Percentiles rank a stretch among this genome's conserved stretches.
phyloP scores from a whole-genome alignment of 1,140 invertebrate species.

The Neodiprion lecontei region DNA sequence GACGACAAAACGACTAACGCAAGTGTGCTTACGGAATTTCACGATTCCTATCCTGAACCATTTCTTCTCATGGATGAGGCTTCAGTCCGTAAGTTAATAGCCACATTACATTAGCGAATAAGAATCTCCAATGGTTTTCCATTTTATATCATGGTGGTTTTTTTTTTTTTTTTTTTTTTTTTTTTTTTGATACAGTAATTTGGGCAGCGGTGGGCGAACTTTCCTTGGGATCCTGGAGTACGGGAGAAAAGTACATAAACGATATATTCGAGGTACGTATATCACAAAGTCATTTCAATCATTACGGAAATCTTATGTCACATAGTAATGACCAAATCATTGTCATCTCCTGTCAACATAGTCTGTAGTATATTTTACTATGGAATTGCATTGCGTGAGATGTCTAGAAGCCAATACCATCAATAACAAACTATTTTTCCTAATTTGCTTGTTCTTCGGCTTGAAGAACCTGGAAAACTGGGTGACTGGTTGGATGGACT shows the following conservation, averaged over 20 bases:
- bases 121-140: constrained; percentile 67
- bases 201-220: constrained; percentile 61
- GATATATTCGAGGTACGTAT: constrained; percentile 72
- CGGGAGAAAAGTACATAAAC: constrained; percentile 72
- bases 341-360: too few relatives aligned
- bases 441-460: constrained; percentile 14
- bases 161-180: constrained; percentile 18
- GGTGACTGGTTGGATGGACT: constrained; percentile 75
- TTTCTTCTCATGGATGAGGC: constrained; percentile 84
- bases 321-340: too few relatives aligned
- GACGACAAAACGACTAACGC: constrained; percentile 65
- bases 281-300: constrained; percentile 24
- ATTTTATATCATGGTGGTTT: constrained; percentile 34
- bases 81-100: constrained; percentile 66
- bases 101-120: constrained; percentile 69
- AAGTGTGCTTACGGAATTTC: constrained; percentile 62
- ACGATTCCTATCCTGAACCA: constrained; percentile 70
- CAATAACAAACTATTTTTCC: background rate
- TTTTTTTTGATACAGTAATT: constrained; percentile 41
- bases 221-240: constrained; percentile 74
- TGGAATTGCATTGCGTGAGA: too few relatives aligned
- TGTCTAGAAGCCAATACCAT: background rate
- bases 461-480: constrained; percentile 63
- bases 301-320: too few relatives aligned
- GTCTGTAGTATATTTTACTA: too few relatives aligned